phyloP scores from a whole-genome alignment of 2,888 invertebrate genomes.

The Tachina fera region DNA sequence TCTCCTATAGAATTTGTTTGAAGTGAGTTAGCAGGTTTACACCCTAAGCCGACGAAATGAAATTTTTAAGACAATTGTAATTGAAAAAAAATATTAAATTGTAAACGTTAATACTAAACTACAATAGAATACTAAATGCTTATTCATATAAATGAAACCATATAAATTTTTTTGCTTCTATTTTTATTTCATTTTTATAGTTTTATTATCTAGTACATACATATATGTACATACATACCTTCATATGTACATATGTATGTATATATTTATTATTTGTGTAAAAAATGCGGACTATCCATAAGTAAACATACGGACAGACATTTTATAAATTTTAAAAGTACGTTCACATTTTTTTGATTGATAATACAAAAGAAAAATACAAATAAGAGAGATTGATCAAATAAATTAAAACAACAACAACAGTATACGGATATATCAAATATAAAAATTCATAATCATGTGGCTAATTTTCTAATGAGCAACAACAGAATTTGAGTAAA shows the following conservation, averaged over 20 bases:
- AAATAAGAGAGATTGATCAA: too few relatives aligned
- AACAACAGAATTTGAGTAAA: too few relatives aligned
- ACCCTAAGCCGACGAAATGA: too few relatives aligned
- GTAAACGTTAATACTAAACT: conserved; percentile 67
- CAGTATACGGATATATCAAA: neutral
- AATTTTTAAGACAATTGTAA: conserved; percentile 41
- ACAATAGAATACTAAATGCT: conserved; percentile 69
- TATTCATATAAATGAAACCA: conserved; percentile 60
- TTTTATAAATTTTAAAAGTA: conserved; percentile 19
- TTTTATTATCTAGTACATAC: conserved; percentile 28
- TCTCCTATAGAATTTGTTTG: too few relatives aligned
- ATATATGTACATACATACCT: too few relatives aligned
- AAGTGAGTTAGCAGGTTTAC: too few relatives aligned
- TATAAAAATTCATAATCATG: too few relatives aligned
- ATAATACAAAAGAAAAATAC: conserved; percentile 2
- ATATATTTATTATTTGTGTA: conserved; percentile 50
- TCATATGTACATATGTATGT: neutral
- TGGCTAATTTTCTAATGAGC: too few relatives aligned
- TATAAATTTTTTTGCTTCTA: conserved; percentile 56
- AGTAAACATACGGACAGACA: conserved; percentile 27
- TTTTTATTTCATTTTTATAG: conserved; percentile 54
- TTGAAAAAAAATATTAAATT: conserved; percentile 58
- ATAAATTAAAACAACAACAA: neutral
- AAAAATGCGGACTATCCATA: conserved; percentile 41
- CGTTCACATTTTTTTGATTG: conserved; percentile 16